A percentile compares a stretch with the other conserved stretches of the same genome.
Evolutionary conservation across 2,113 vertebrate species (phyloP).

Genomic region (Plecotus auritus): DNA sequence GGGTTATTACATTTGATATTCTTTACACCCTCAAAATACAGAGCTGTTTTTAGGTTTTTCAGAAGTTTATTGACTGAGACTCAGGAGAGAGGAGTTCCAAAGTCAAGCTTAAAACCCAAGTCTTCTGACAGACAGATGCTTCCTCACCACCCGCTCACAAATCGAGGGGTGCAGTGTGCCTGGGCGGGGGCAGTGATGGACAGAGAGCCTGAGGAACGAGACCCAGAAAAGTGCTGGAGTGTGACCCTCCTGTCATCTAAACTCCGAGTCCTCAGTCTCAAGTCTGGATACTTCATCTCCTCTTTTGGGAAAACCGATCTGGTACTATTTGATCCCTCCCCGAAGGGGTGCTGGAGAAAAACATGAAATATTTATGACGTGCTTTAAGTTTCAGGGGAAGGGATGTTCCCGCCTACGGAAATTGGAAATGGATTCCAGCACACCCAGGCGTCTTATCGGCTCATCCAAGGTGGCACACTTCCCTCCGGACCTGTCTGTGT

Average conservation of each 20-base stretch:
- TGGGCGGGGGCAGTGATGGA: fast-evolving
- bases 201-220: background rate
- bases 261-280: background rate
- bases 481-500: background rate
- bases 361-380: conserved; percentile 23
- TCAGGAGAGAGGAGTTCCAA: background rate
- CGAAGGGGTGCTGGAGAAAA: background rate
- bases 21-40: background rate
- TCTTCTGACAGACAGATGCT: background rate
- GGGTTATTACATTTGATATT: background rate
- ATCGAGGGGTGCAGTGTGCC: fast-evolving
- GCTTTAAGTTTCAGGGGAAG: conserved; percentile 32
- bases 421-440: background rate
- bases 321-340: background rate
- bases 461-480: background rate
- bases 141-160: background rate
- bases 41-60: background rate
- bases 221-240: background rate
- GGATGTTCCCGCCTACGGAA: background rate
- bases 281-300: background rate
- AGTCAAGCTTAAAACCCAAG: background rate
- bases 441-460: too few relatives aligned
- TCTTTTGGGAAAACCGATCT: conserved; percentile 36
- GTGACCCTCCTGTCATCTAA: background rate
- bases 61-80: background rate